Conservation (phyloP, 2,888 invertebrate genomes). For the Cerceris rybyensis region DNA sequence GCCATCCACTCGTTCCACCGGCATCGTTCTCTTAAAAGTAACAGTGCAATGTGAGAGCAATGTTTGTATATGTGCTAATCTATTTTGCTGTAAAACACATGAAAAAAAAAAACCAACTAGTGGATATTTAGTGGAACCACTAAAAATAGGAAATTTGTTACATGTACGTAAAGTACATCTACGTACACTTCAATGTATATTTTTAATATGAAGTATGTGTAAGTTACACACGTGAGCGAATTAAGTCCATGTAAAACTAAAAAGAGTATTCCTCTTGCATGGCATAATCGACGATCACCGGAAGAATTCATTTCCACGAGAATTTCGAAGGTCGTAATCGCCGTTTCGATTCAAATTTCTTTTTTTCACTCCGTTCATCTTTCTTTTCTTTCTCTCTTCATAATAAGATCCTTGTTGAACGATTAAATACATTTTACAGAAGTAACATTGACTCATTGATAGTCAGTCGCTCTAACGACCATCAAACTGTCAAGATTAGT, state of each 20-base stretch:
- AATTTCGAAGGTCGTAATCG: neutral
- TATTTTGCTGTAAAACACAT: constrained; percentile 62
- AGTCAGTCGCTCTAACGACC: neutral
- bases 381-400: neutral
- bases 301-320: neutral
- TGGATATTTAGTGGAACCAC: constrained; percentile 51
- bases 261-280: constrained; percentile 52
- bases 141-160: constrained; percentile 63
- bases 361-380: neutral
- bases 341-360: neutral
- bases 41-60: constrained; percentile 50
- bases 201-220: constrained; percentile 76
- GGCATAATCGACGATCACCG: constrained; percentile 61
- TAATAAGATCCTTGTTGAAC: constrained; percentile 23
- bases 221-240: constrained; percentile 64
- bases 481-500: constrained; percentile 21
- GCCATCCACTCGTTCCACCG: neutral
- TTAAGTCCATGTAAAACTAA: constrained; percentile 40
- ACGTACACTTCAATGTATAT: constrained; percentile 77
- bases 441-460: no score
- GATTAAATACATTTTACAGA: neutral
- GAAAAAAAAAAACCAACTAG: constrained; percentile 19
- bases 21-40: constrained; percentile 12
- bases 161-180: constrained; percentile 67
- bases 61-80: constrained; percentile 59